These are phyloP conservation scores for Mongoloraphidia duomilia DNA, from an alignment of 2,888 invertebrate genomes.

Conservation along the genomic window DNA sequence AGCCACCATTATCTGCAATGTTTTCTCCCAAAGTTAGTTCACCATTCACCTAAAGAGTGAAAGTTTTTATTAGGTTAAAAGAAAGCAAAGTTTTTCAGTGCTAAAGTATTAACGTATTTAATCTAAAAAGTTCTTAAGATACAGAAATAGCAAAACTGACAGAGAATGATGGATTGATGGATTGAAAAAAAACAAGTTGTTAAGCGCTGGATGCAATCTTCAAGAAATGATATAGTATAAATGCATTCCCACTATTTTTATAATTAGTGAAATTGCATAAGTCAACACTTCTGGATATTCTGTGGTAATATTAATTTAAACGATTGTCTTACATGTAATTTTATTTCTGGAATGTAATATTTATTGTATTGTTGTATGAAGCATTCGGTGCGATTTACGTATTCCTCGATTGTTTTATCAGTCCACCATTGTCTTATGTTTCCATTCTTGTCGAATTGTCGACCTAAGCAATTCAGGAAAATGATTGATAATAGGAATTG, in stretches of 20 bases:
- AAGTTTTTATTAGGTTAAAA: too few species aligned
- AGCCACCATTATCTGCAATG: conserved; percentile 71
- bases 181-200: not conserved
- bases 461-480: conserved; percentile 35
- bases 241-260: too few species aligned
- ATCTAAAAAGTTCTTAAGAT: too few species aligned
- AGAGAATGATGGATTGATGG: not conserved
- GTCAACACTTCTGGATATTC: not conserved
- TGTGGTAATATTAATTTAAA: not conserved
- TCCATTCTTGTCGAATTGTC: conserved; percentile 73
- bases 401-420: conserved; percentile 57
- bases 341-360: conserved; percentile 48
- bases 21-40: conserved; percentile 65
- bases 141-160: too few species aligned
- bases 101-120: too few species aligned
- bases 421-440: conserved; percentile 87
- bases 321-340: conserved; percentile 38
- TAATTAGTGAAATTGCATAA: not conserved
- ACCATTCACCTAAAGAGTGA: conserved; percentile 48
- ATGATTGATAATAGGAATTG: not conserved
- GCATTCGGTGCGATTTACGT: conserved; percentile 63
- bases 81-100: too few species aligned
- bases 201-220: too few species aligned
- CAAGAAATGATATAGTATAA: not conserved
- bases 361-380: conserved; percentile 72